Evolutionary conservation across 2,888 invertebrate species (phyloP), one percentile per base, ranked within the genome.

Genomic region (Phrixothrix hirtus): DNA sequence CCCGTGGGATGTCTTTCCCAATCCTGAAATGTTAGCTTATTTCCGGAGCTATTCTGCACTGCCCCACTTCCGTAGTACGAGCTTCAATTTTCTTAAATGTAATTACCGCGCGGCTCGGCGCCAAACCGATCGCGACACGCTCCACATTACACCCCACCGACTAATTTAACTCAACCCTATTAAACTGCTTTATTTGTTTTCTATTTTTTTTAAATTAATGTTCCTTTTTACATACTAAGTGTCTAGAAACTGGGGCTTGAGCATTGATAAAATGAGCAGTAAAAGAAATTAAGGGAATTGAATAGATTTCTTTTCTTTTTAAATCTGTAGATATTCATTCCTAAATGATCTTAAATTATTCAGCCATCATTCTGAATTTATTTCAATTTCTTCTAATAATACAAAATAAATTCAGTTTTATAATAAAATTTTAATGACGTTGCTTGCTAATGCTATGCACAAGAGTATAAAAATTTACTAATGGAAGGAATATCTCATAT

Each of bases 81-180:
- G 65, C 64, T 63, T 66, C 67, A 68, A 69, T 70, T 67, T 70
- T 69, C 68, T 66, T 66, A 69, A 69, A 69, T 67, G 67, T 67
- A 69, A 69, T 69, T 70, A 69, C 70, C 55, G 50, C 52, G 53
- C 59, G 62, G 61, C 63, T 60, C 59, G 61, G 60, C 60, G 59
- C 64, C 61, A 61, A 64, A 64, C 63, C 62, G 61, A 63, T 63
- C 60, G 62, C 65, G 63, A 63, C 66, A 62, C 63, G 54, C 55
- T 58, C 59, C 39, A 60, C 57, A 55, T 55, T 58, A 59, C 59
- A 37, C 58, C 50, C 58, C 51, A 44, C 57, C 52, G 42, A 55
- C 59, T 63, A 61, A 64, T 64, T 64, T 59, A 62, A 60, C 59
- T 55, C 51, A 37, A 56, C 51, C 55, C 45, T 53, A 49, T 57